Percentiles rank a stretch among this genome's conserved stretches.
These are phyloP conservation scores for Coccyzus lansbergi DNA, from an alignment of 2,797 vertebrate species.

Conservation along the genomic window DNA sequence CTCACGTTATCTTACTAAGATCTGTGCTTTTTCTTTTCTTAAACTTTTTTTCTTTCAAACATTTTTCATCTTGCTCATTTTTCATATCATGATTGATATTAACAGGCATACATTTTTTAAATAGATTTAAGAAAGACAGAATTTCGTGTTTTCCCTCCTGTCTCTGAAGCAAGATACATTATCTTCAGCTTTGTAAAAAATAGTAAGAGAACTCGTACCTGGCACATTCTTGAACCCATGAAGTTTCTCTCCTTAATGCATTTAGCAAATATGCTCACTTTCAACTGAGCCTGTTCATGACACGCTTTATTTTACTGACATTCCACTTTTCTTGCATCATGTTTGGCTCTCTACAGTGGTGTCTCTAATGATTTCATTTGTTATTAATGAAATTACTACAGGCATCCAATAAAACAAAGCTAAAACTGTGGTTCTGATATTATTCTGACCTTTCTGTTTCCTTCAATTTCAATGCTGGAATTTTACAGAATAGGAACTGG, in stretches of 20 bases:
- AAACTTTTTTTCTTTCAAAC: not conserved
- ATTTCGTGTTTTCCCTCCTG: not conserved
- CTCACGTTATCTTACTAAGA: not conserved
- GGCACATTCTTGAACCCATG: slow-evolving; percentile 5
- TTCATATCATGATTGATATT: not conserved
- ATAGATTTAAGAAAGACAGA: not conserved
- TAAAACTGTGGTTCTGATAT: not conserved
- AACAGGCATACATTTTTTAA: not conserved
- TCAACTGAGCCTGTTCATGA: not conserved
- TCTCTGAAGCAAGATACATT: not conserved
- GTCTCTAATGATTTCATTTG: slow-evolving; percentile 44
- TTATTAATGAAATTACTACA: slow-evolving; percentile 32
- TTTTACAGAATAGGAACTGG: not conserved
- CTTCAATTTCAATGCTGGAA: not conserved
- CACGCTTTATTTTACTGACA: slow-evolving; percentile 16
- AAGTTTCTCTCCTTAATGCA: not conserved
- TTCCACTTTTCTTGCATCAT: slow-evolving; percentile 31
- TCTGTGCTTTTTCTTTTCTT: not conserved
- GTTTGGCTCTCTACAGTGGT: slow-evolving; percentile 11
- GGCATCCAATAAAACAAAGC: slow-evolving; percentile 32
- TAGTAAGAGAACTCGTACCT: not conserved
- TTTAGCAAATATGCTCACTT: slow-evolving; percentile 10
- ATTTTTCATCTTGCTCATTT: not conserved
- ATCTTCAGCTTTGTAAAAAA: not conserved
- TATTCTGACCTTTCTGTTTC: slow-evolving; percentile 14